Percentiles rank a stretch among this genome's conserved stretches.
Conservation (phyloP, 2,888 invertebrate species). For the Xestoiulus laeticollis region DNA sequence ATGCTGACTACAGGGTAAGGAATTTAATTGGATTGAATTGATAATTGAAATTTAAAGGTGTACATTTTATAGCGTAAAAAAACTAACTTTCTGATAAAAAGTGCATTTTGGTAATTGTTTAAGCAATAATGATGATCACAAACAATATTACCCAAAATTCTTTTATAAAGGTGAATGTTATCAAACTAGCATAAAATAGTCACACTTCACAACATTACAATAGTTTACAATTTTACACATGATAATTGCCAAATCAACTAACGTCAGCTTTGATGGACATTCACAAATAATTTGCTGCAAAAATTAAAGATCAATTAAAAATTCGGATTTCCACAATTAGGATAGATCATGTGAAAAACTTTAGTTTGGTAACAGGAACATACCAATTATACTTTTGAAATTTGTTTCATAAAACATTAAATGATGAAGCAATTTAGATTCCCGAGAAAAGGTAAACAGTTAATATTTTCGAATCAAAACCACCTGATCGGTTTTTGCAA, state of each 20-base stretch:
- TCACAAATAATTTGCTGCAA: not conserved
- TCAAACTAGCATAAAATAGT: not conserved
- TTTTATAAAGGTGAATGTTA: not conserved
- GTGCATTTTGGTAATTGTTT: not conserved
- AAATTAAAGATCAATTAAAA: not conserved
- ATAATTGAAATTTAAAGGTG: not conserved
- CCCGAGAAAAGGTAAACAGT: no score
- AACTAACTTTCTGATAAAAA: not conserved
- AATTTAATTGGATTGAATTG: no score
- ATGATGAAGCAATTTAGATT: no score
- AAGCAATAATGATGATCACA: not conserved
- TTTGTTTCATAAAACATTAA: no score
- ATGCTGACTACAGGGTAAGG: no score
- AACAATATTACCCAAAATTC: not conserved
- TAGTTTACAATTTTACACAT: constrained; percentile 6
- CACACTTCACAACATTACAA: not conserved
- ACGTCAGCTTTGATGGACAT: not conserved
- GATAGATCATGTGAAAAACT: no score
- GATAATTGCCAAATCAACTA: not conserved
- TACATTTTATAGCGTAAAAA: not conserved
- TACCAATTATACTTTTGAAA: no score
- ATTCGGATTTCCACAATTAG: no score
- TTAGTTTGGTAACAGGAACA: no score
- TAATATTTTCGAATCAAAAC: no score
- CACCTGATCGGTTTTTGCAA: no score